Conservation (phyloP, 2,113 vertebrate genomes). For the Pseudorhombus dupliciocellatus region DNA sequence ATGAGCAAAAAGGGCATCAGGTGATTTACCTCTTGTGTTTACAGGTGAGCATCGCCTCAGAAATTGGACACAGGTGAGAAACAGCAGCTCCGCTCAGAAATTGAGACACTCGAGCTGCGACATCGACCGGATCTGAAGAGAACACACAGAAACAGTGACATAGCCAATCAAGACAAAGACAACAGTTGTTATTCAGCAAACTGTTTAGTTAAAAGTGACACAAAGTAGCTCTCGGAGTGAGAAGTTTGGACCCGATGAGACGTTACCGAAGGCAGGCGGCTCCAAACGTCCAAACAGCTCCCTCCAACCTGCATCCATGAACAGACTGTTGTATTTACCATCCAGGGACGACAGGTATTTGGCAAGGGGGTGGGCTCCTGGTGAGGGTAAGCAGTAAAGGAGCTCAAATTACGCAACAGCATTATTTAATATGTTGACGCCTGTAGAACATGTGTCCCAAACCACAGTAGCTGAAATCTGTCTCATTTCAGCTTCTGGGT, state of each 20-base stretch:
- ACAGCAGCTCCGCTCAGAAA: conserved; percentile 73
- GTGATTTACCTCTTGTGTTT: conserved; percentile 75
- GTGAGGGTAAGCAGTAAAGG: background rate
- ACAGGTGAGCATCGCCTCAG: conserved; percentile 84
- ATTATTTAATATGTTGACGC: no score
- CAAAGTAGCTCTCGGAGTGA: no score
- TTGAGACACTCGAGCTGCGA: conserved; percentile 75
- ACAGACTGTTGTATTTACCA: conserved; percentile 74
- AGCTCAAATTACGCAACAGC: no score
- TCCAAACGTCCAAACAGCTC: conserved; percentile 77
- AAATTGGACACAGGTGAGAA: conserved; percentile 81
- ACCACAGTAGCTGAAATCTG: no score
- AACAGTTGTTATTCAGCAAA: no score
- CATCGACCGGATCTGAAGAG: conserved; percentile 59
- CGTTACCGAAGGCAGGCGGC: conserved; percentile 52
- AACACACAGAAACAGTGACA: background rate
- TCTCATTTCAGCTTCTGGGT: no score
- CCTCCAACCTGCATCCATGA: conserved; percentile 80
- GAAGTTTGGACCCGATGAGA: no score
- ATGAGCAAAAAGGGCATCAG: no score
- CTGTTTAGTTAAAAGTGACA: no score
- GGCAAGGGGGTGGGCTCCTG: conserved; percentile 75
- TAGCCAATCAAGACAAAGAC: no score
- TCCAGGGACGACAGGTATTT: conserved; percentile 79
- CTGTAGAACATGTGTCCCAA: no score